Percentiles rank a stretch among this genome's conserved stretches.
Conservation (phyloP, 1,140 invertebrate species). For the Colletes latitarsis region DNA sequence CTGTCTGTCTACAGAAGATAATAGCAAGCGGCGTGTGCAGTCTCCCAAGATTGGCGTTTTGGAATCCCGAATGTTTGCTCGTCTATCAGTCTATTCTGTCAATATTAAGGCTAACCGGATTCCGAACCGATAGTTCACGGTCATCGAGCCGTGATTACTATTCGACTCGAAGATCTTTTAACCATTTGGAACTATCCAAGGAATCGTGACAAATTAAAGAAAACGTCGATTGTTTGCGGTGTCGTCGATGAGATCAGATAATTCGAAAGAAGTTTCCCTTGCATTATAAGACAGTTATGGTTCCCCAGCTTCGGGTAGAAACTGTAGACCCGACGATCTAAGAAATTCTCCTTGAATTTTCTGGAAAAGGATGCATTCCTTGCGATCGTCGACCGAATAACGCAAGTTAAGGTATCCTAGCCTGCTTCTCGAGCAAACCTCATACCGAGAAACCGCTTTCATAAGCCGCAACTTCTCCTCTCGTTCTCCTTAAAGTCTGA, state of each 20-base stretch:
- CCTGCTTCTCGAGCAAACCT: not conserved
- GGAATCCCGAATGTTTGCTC: constrained; percentile 18
- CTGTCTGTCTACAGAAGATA: constrained; percentile 32
- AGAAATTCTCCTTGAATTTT: constrained; percentile 23
- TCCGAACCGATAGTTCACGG: not conserved
- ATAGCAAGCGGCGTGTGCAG: constrained; percentile 9
- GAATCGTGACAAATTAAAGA: not conserved
- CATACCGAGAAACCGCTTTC: not conserved
- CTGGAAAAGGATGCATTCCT: not conserved
- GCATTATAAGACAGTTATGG: too few species aligned
- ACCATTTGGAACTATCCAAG: not conserved
- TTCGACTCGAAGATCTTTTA: not conserved
- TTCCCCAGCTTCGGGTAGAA: too few species aligned
- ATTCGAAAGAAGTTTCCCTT: too few species aligned
- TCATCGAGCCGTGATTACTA: not conserved
- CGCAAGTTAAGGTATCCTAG: constrained; percentile 6
- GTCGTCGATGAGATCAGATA: too few species aligned
- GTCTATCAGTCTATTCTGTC: constrained; percentile 2
- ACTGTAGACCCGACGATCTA: not conserved
- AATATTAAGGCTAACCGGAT: constrained; percentile 15
- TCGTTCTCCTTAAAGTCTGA: not conserved
- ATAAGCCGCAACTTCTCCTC: not conserved
- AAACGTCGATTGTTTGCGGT: too few species aligned
- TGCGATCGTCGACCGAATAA: constrained; percentile 18
- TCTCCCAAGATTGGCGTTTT: constrained; percentile 17